Percentiles rank a stretch among this genome's conserved stretches.
Conservation (phyloP, 1,140 invertebrate species). For the Dermatophagoides farinae region DNA sequence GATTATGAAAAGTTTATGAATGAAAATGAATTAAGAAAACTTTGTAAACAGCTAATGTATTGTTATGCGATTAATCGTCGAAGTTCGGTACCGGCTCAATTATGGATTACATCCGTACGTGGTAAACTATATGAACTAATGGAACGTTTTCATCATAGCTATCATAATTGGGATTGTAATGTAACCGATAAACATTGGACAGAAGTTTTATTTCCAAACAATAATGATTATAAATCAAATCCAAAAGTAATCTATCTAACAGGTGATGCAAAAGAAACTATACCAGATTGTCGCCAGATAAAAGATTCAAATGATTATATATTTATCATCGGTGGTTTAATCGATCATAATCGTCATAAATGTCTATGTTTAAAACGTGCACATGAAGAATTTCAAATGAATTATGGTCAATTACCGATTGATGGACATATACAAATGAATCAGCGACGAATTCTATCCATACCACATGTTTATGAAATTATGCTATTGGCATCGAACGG, state of each 20-base stretch:
- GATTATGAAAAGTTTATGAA: conserved; percentile 14
- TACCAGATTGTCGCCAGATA: conserved; percentile 36
- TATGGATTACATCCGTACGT: conserved; percentile 61
- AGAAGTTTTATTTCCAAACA: conserved; percentile 8
- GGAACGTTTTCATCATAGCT: conserved; percentile 44
- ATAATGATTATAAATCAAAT: conserved; percentile 32
- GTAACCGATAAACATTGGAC: conserved; percentile 12
- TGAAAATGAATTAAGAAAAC: conserved; percentile 50
- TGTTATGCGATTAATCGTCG: conserved; percentile 36
- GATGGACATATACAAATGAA: conserved; percentile 77
- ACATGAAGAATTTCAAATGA: conserved; percentile 42
- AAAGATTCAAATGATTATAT: conserved; percentile 42
- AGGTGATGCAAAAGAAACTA: conserved; percentile 76
- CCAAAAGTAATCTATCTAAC: conserved; percentile 68
- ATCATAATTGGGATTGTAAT: conserved; percentile 78
- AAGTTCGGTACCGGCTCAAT: conserved; percentile 48
- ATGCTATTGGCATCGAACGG: conserved; percentile 52
- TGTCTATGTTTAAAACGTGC: conserved; percentile 67
- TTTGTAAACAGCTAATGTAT: conserved; percentile 81
- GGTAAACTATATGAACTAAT: conserved; percentile 46
- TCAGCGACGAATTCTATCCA: conserved; percentile 75
- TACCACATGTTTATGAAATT: conserved; percentile 93
- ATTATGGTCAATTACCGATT: conserved; percentile 69
- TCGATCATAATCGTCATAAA: conserved; percentile 91
- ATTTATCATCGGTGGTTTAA: conserved; percentile 87